phyloP scores from a whole-genome alignment of 2,113 vertebrate genomes.

The Halcyon senegalensis region DNA sequence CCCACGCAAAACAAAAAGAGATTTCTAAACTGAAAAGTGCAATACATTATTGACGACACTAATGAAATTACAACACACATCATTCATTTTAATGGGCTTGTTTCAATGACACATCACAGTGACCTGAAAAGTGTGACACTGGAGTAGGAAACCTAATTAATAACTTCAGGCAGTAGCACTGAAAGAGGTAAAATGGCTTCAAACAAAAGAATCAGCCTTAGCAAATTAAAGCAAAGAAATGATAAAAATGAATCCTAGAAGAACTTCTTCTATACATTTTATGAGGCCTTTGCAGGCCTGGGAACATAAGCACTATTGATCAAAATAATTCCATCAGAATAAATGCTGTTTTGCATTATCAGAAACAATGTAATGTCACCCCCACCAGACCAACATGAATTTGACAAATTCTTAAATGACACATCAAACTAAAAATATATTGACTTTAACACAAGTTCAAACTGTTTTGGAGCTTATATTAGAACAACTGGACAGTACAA shows the following conservation, averaged over 20 bases:
- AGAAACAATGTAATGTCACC: neutral
- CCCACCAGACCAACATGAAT: neutral
- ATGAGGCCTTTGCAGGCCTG: constrained; percentile 2
- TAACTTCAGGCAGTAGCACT: constrained; percentile 32
- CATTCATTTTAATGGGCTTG: constrained; percentile 71
- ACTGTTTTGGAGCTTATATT: neutral
- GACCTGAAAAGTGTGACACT: constrained; percentile 42
- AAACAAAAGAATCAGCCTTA: constrained; percentile 10
- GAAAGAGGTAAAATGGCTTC: constrained; percentile 48
- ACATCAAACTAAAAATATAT: constrained; percentile 17
- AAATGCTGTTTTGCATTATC: constrained; percentile 14
- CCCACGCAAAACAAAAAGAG: constrained; percentile 35
- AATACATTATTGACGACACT: constrained; percentile 67
- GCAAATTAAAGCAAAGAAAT: constrained; percentile 29
- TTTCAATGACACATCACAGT: constrained; percentile 55
- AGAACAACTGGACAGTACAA: neutral
- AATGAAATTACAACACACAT: constrained; percentile 76
- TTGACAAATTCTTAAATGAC: constrained; percentile 15
- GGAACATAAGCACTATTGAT: neutral
- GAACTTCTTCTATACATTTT: neutral
- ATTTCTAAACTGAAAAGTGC: constrained; percentile 57
- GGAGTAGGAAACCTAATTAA: constrained; percentile 65
- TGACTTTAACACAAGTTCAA: neutral
- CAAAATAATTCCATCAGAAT: constrained; percentile 12
- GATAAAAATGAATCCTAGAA: constrained; percentile 14